Conservation (phyloP, 1,140 invertebrate genomes). For the Drosophila ercepeae region DNA sequence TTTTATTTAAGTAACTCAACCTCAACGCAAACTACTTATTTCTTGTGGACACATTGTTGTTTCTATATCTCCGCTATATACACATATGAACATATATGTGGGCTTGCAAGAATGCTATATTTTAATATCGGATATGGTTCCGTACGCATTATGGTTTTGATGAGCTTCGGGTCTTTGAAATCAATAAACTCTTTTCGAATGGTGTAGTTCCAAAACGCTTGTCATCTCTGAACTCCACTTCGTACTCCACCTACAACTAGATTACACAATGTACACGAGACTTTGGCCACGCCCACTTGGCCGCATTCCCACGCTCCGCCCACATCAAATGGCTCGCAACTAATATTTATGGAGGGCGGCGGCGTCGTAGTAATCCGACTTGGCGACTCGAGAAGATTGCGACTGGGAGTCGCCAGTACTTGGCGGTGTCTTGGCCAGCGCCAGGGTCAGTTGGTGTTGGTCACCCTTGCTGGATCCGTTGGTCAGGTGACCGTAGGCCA, state of each 20-base stretch:
- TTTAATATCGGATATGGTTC: conserved; percentile 16
- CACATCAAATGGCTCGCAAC: conserved; percentile 15
- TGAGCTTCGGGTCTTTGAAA: conserved; percentile 27
- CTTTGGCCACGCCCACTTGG: conserved; percentile 47
- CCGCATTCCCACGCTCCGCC: conserved; percentile 44
- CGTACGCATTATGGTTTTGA: conserved; percentile 39
- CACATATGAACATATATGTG: conserved; percentile 40
- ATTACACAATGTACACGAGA: conserved; percentile 76
- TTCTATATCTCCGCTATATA: conserved; percentile 37
- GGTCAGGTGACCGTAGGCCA: conserved; percentile 86
- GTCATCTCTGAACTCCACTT: conserved; percentile 3
- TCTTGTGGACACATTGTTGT: conserved; percentile 36
- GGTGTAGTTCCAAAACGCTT: conserved; percentile 19
- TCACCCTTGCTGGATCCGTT: conserved; percentile 49
- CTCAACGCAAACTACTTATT: conserved; percentile 70
- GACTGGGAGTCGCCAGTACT: conserved; percentile 43
- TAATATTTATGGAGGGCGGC: conserved; percentile 68
- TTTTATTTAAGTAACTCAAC: conserved; percentile 73
- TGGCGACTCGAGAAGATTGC: conserved; percentile 58
- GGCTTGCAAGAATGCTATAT: conserved; percentile 24
- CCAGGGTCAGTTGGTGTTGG: conserved; percentile 64
- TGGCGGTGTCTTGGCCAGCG: conserved; percentile 57
- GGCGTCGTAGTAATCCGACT: conserved; percentile 67
- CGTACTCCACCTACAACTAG: conserved; percentile 51
- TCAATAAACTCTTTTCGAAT: conserved; percentile 32